Percentiles rank a stretch among this genome's conserved stretches.
Conservation (phyloP, 30 jellyfish, hydroid and myxozoan genomes). For the Hydractinia symbiolongicarpus region DNA sequence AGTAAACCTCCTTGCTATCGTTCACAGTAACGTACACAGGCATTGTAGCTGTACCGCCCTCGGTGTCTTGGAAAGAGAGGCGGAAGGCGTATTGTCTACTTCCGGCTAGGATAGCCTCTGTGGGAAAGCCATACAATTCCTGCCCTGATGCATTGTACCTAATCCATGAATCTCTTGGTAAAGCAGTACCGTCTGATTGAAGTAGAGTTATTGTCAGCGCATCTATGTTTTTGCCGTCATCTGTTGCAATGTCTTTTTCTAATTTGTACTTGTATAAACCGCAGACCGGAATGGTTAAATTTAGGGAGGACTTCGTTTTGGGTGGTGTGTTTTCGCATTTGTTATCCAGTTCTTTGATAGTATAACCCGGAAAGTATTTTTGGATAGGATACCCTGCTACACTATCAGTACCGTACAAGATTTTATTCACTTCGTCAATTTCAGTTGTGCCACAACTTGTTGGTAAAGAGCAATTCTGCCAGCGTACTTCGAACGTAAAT, state of each 20-base stretch:
- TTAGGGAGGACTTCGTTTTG: slow-evolving; percentile 26
- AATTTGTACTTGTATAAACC: slow-evolving; percentile 55
- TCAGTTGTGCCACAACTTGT: slow-evolving; percentile 14
- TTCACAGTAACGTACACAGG: slow-evolving; percentile 36
- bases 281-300: slow-evolving; percentile 53
- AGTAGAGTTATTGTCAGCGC: slow-evolving; percentile 32
- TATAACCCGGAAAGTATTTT: slow-evolving; percentile 10
- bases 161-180: slow-evolving; percentile 78
- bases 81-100: slow-evolving; percentile 12
- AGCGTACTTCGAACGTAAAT: slow-evolving; percentile 7
- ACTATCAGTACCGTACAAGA: neutral
- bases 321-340: slow-evolving; percentile 40
- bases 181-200: slow-evolving; percentile 33
- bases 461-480: slow-evolving; percentile 37
- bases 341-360: neutral
- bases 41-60: slow-evolving; percentile 45
- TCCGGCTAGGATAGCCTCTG: slow-evolving; percentile 32
- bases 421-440: neutral
- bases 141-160: slow-evolving; percentile 45
- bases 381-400: neutral
- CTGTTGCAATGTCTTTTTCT: slow-evolving; percentile 48
- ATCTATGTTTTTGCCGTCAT: slow-evolving; percentile 42
- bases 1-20: slow-evolving; percentile 7
- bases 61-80: slow-evolving; percentile 39
- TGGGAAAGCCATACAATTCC: slow-evolving; percentile 62